Conservation (phyloP, 2,888 invertebrate genomes). For the Drosophila trichaetosa region DNA sequence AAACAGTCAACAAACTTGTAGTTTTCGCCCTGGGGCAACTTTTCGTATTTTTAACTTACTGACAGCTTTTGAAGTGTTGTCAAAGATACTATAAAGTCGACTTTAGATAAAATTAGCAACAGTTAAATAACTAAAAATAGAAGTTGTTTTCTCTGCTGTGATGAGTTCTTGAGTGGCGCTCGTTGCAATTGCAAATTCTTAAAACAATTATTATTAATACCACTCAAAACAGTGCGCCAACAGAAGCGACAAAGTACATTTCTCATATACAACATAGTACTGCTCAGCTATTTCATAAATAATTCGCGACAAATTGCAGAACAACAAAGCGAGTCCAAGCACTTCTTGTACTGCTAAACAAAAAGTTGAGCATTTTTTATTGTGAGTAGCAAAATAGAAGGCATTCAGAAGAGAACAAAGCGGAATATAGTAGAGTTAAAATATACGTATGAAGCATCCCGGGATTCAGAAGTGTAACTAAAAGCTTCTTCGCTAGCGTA, state of each 20-base stretch:
- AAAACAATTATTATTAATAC: constrained; percentile 53
- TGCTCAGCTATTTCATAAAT: constrained; percentile 63
- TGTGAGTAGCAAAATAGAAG: constrained; percentile 31
- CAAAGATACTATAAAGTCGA: constrained; percentile 14
- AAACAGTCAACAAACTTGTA: constrained; percentile 63
- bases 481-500: constrained; percentile 9
- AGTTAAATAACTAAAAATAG: constrained; percentile 18
- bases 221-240: constrained; percentile 35
- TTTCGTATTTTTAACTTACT: constrained; percentile 20
- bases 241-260: constrained; percentile 47
- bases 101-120: constrained; percentile 48
- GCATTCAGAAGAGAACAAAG: constrained; percentile 38
- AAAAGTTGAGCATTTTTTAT: constrained; percentile 55
- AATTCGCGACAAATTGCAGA: constrained; percentile 65
- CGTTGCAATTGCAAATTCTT: constrained; percentile 38
- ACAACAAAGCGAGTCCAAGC: constrained; percentile 23
- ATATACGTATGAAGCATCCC: constrained; percentile 8
- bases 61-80: constrained; percentile 34
- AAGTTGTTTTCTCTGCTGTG: constrained; percentile 7
- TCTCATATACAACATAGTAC: constrained; percentile 21
- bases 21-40: constrained; percentile 48
- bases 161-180: constrained; percentile 15
- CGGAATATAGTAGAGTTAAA: constrained; percentile 22
- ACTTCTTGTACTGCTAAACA: constrained; percentile 13
- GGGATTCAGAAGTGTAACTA: constrained; percentile 14